phyloP scores from a whole-genome alignment of 2,113 vertebrate genomes.

The Stegostoma tigrinum region DNA sequence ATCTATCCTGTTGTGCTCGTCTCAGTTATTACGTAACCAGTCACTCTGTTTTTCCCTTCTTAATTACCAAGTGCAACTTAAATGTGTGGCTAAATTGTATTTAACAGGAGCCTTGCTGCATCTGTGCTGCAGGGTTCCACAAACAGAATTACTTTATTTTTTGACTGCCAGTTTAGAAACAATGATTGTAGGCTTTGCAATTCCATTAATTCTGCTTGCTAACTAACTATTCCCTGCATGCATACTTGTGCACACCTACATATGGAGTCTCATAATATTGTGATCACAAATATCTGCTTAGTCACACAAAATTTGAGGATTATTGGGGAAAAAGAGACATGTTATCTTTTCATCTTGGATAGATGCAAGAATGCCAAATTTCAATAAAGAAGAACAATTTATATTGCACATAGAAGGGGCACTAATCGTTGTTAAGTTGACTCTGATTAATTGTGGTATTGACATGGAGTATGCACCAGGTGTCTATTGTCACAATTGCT shows the following conservation, averaged over 20 bases:
- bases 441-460: no score
- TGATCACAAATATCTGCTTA: no score
- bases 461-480: no score
- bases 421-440: no score
- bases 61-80: slow-evolving; percentile 9
- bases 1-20: not conserved
- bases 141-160: not conserved
- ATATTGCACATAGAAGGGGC: no score
- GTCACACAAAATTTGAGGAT: no score
- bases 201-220: not conserved
- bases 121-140: not conserved
- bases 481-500: no score
- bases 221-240: not conserved
- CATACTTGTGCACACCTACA: not conserved
- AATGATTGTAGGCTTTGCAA: not conserved
- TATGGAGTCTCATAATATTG: no score
- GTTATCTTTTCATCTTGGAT: no score
- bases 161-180: not conserved
- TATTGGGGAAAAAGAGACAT: no score
- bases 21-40: not conserved
- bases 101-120: not conserved
- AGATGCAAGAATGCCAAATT: no score
- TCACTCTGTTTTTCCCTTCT: not conserved
- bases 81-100: slow-evolving; percentile 8
- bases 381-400: no score